Conservation (phyloP, 2,888 invertebrate genomes). For the Leucozona laternaria region DNA sequence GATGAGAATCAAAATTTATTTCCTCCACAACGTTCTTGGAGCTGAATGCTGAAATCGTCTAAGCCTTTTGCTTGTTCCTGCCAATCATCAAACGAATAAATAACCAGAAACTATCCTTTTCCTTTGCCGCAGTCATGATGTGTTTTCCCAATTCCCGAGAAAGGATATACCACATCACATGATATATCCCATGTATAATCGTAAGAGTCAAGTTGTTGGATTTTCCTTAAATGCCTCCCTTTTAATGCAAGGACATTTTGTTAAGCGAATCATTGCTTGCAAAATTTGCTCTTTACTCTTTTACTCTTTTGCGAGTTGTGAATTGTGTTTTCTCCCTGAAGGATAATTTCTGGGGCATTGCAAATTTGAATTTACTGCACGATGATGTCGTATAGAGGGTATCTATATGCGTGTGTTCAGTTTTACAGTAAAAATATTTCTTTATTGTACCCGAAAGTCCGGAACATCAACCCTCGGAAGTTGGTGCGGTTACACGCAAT, state of each 20-base stretch:
- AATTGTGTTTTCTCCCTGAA: constrained; percentile 46
- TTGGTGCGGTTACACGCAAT: constrained; percentile 74
- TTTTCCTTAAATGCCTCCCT: constrained; percentile 22
- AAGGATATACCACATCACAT: constrained; percentile 27
- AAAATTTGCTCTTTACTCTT: constrained; percentile 38
- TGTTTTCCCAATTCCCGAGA: constrained; percentile 48
- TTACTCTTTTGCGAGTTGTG: constrained; percentile 32
- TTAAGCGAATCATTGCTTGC: constrained; percentile 47
- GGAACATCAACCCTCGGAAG: constrained; percentile 73
- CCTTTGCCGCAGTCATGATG: constrained; percentile 30
- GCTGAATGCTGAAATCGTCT: constrained; percentile 41
- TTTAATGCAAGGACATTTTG: constrained; percentile 46
- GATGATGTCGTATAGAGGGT: constrained; percentile 38
- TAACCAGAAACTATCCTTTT: constrained; percentile 73
- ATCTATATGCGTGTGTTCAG: not conserved
- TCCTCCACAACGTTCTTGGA: constrained; percentile 13
- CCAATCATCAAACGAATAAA: constrained; percentile 72
- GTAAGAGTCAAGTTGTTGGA: constrained; percentile 10
- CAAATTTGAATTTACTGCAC: constrained; percentile 74
- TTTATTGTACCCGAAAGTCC: constrained; percentile 69
- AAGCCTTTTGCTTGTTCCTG: constrained; percentile 74
- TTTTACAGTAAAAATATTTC: constrained; percentile 70
- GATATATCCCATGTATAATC: not conserved
- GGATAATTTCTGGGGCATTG: constrained; percentile 64
- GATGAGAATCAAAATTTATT: constrained; percentile 70